phyloP scores from a whole-genome alignment of 1,140 invertebrate genomes.

The Drosophila seguyi region DNA sequence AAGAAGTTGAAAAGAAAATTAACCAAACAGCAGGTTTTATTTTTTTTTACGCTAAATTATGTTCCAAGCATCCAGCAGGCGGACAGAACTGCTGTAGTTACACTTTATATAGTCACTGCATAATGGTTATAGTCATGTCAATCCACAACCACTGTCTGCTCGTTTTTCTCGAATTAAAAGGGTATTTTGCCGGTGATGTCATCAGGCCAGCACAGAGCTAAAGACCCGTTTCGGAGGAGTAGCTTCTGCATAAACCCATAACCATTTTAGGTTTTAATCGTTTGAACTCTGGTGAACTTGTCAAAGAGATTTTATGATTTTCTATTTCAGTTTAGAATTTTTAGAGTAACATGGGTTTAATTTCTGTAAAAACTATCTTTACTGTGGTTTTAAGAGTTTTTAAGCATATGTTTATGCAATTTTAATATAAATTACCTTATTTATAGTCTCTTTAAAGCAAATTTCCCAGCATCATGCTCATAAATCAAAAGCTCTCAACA shows the following conservation, averaged over 20 bases:
- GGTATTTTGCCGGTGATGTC: conserved; percentile 34
- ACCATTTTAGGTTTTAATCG: conserved; percentile 19
- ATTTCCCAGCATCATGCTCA: conserved; percentile 1
- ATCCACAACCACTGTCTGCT: conserved; percentile 1
- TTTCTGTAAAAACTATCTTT: too few relatives aligned
- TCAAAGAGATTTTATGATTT: background rate
- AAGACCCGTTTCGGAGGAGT: conserved; percentile 25
- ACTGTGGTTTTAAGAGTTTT: too few relatives aligned
- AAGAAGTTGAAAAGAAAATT: conserved; percentile 48
- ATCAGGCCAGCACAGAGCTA: conserved; percentile 3
- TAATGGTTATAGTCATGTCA: conserved; percentile 38
- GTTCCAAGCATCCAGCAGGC: conserved; percentile 20
- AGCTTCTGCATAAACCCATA: conserved; percentile 24
- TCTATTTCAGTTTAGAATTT: too few relatives aligned
- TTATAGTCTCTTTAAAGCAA: background rate
- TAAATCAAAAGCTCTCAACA: conserved; percentile 21
- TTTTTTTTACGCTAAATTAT: conserved; percentile 49
- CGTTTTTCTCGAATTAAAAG: conserved; percentile 20
- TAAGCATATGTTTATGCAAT: background rate
- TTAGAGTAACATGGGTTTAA: too few relatives aligned
- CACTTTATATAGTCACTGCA: conserved; percentile 43
- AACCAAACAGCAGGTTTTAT: conserved; percentile 45
- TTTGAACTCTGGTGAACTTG: conserved; percentile 27
- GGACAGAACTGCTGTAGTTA: conserved; percentile 38
- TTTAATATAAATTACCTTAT: background rate